A percentile compares a stretch with the other conserved stretches of the same genome.
These are phyloP conservation scores for Tiliacea citrago DNA, from an alignment of 2,888 invertebrate genomes.

Conservation along the genomic window DNA sequence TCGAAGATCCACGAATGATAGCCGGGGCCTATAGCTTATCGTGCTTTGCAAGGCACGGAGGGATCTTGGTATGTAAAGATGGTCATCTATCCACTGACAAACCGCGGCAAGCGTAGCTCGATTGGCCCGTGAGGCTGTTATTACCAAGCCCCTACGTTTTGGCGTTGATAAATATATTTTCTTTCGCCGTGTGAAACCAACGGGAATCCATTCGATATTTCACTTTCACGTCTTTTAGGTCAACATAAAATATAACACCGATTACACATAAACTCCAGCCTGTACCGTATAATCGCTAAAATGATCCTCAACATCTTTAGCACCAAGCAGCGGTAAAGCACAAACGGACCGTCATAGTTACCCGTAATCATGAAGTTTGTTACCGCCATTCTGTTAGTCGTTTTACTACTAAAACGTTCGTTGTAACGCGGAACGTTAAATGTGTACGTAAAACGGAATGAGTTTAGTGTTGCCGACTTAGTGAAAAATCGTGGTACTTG, in stretches of 20 bases:
- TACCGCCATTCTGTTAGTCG: slow-evolving; percentile 67
- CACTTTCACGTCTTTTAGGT: not conserved
- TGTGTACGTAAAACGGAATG: slow-evolving; percentile 75
- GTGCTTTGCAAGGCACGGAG: too few species aligned
- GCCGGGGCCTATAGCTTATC: too few species aligned
- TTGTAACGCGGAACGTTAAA: slow-evolving; percentile 70
- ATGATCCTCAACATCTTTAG: slow-evolving; percentile 9
- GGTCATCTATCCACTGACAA: too few species aligned
- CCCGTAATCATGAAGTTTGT: slow-evolving; percentile 63
- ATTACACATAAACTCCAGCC: not conserved
- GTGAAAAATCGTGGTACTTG: not conserved
- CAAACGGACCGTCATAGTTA: slow-evolving; percentile 47
- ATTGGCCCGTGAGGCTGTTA: too few species aligned
- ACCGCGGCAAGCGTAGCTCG: too few species aligned
- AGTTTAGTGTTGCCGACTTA: slow-evolving; percentile 63
- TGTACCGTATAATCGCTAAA: slow-evolving; percentile 20
- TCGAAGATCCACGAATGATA: too few species aligned
- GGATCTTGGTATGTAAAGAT: too few species aligned
- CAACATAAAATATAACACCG: not conserved
- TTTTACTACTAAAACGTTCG: slow-evolving; percentile 72
- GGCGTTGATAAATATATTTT: not conserved
- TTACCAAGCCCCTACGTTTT: not conserved
- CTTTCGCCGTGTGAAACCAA: not conserved
- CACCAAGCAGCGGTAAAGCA: slow-evolving; percentile 16
- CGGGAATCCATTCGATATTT: not conserved